phyloP scores from a whole-genome alignment of 2,888 invertebrate species.

The Liodrosophila aerea region DNA sequence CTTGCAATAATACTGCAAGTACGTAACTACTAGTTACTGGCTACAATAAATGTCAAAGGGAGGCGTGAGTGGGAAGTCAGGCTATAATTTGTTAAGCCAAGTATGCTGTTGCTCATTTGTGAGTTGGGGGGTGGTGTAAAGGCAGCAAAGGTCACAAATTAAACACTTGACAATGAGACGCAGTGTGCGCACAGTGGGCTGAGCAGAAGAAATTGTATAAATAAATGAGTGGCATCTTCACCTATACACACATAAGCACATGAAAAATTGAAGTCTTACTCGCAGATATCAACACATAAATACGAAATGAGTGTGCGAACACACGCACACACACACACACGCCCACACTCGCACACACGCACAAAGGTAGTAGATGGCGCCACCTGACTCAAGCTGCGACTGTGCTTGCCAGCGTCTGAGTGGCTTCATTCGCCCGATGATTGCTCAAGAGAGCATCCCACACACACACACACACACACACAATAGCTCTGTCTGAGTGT shows the following conservation, averaged over 20 bases:
- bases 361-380: conserved; percentile 17
- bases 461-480: conserved; percentile 20
- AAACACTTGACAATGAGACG: conserved; percentile 51
- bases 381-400: conserved; percentile 31
- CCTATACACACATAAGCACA: conserved; percentile 24
- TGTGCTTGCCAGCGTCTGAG: conserved; percentile 62
- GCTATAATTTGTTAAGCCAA: too few relatives aligned
- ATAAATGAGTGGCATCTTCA: conserved; percentile 53
- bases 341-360: conserved; percentile 13
- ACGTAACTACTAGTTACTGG: too few relatives aligned
- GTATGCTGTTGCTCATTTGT: too few relatives aligned
- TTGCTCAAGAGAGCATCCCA: conserved; percentile 63
- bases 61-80: too few relatives aligned
- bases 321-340: conserved; percentile 19
- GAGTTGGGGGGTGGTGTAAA: neutral
- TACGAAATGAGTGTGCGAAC: conserved; percentile 63
- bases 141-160: conserved; percentile 47
- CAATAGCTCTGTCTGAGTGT: conserved; percentile 7
- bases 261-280: conserved; percentile 67
- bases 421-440: conserved; percentile 73
- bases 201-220: conserved; percentile 62
- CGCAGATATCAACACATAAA: conserved; percentile 74
- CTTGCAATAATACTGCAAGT: too few relatives aligned
- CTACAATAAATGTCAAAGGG: too few relatives aligned
- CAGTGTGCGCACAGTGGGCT: conserved; percentile 10